phyloP scores from a whole-genome alignment of 2,113 vertebrate genomes.

The Urocolius indicus region DNA sequence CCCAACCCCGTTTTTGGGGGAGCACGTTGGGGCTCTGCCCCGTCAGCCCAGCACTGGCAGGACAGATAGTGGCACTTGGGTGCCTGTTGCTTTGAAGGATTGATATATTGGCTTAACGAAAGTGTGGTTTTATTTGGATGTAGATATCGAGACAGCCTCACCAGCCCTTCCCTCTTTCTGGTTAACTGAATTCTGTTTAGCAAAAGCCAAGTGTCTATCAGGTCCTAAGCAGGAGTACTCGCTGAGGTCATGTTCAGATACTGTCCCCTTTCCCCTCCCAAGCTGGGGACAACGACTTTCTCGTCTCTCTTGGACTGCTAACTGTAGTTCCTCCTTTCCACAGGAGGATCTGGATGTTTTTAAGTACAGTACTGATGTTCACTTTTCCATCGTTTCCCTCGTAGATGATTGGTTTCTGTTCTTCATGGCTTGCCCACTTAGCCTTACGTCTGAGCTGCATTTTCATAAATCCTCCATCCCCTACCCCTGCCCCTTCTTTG shows the following conservation, averaged over 20 bases:
- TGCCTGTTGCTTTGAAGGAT: accelerated
- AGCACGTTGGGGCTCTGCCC: accelerated
- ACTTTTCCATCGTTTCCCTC: background rate
- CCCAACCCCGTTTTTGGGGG: background rate
- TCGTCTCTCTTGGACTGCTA: background rate
- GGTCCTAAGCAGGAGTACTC: background rate
- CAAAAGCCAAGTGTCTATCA: background rate
- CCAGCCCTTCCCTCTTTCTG: background rate
- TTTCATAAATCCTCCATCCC: background rate
- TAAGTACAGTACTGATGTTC: background rate
- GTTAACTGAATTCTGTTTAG: background rate
- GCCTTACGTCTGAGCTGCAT: background rate
- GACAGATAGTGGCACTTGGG: background rate
- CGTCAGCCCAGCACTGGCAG: accelerated
- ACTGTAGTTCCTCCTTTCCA: accelerated
- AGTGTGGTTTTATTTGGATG: background rate
- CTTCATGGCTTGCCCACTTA: background rate
- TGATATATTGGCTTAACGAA: accelerated
- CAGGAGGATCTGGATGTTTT: background rate
- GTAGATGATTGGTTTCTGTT: background rate
- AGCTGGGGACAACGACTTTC: background rate
- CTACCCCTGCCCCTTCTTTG: too few relatives aligned
- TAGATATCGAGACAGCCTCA: background rate
- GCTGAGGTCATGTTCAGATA: background rate
- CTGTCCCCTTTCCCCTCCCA: background rate